Evolutionary conservation across 2,888 invertebrate species (phyloP).

Genomic region (Globia sparganii): DNA sequence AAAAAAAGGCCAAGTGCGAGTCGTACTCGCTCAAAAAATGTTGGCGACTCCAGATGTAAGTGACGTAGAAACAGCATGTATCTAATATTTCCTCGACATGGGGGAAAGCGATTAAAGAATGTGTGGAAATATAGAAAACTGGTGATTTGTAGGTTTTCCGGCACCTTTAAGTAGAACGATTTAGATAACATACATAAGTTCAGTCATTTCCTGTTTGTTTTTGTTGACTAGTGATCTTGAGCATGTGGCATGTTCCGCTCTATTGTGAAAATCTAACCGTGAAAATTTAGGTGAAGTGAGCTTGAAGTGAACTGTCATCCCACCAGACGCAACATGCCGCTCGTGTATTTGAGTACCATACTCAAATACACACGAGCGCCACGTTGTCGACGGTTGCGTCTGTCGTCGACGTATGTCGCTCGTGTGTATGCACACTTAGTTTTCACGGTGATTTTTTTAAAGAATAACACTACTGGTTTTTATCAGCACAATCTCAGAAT

Average conservation of each 20-base stretch:
- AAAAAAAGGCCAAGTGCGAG: neutral
- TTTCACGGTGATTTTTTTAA: neutral
- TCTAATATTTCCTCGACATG: neutral
- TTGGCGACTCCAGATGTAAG: neutral
- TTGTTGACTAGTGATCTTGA: neutral
- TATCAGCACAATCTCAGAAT: neutral
- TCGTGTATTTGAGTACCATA: too few species aligned
- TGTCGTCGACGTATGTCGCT: neutral
- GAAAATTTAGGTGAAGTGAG: too few species aligned
- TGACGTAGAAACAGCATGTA: too few species aligned
- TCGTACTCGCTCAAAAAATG: neutral
- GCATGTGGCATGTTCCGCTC: neutral
- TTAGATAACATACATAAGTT: constrained; percentile 2
- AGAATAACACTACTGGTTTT: neutral
- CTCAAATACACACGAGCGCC: too few species aligned
- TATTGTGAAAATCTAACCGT: too few species aligned
- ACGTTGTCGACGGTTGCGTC: too few species aligned
- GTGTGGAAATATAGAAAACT: constrained; percentile 5
- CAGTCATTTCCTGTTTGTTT: constrained; percentile 23
- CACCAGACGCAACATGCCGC: too few species aligned
- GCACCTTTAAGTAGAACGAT: neutral
- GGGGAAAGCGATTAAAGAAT: constrained; percentile 1
- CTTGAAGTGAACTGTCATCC: too few species aligned
- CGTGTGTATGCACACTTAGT: neutral
- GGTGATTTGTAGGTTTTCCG: neutral